Evolutionary conservation across 2,888 invertebrate genomes (phyloP).

Genomic region (Cephus spinipes): DNA sequence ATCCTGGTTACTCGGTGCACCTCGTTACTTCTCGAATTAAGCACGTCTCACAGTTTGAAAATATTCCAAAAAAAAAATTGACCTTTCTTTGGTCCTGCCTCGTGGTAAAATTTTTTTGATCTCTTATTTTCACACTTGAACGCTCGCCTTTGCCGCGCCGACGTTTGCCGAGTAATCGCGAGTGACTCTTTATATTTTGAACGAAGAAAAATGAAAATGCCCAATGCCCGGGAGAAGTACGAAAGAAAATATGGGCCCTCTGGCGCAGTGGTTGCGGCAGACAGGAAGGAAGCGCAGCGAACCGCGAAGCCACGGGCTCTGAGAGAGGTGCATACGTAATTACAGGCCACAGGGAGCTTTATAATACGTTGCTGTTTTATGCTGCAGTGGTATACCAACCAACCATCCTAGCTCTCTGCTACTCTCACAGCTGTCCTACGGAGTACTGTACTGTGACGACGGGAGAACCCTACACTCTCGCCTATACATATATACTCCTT

Average conservation of each 20-base stretch:
- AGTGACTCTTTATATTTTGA: background rate
- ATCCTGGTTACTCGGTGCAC: too few relatives aligned
- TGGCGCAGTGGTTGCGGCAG: conserved; percentile 53
- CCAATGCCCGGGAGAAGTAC: background rate
- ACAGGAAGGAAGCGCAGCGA: conserved; percentile 66
- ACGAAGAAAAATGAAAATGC: background rate
- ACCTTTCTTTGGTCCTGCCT: too few relatives aligned
- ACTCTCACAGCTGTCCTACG: background rate
- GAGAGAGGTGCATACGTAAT: conserved; percentile 63
- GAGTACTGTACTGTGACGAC: background rate
- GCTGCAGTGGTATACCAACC: conserved; percentile 22
- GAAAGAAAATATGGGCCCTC: background rate
- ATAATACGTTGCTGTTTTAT: conserved; percentile 41
- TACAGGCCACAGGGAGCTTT: conserved; percentile 51
- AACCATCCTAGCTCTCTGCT: background rate
- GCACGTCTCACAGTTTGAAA: background rate
- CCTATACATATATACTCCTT: background rate
- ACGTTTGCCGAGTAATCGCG: too few relatives aligned
- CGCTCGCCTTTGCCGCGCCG: background rate
- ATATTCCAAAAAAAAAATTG: too few relatives aligned
- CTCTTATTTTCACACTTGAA: background rate
- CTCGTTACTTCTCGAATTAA: background rate
- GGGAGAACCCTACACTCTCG: background rate
- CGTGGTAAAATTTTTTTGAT: too few relatives aligned
- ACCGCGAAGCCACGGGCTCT: conserved; percentile 61